Percentiles rank a stretch among this genome's conserved stretches.
These are phyloP conservation scores for Hydrolagus affinis DNA, from an alignment of 2,113 vertebrate genomes.

Conservation along the genomic window DNA sequence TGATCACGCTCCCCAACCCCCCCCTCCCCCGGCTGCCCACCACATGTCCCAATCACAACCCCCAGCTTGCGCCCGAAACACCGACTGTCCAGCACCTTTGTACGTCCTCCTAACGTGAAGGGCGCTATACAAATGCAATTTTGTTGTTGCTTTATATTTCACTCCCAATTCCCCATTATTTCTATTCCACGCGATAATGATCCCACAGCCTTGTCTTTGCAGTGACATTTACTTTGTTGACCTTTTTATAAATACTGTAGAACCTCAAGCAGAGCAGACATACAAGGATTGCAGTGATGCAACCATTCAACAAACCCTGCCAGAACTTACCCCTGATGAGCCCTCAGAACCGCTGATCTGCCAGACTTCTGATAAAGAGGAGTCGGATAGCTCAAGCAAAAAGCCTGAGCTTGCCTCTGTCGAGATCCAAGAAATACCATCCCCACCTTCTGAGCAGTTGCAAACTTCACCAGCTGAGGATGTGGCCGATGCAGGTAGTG, in stretches of 20 bases:
- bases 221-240: no score
- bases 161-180: background rate
- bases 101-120: no score
- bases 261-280: conserved; percentile 61
- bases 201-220: no score
- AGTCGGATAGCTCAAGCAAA: conserved; percentile 45
- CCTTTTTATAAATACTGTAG: conserved; percentile 46
- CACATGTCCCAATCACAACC: no score
- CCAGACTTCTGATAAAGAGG: conserved; percentile 56
- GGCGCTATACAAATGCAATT: no score
- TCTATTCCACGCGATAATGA: background rate
- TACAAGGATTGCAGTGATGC: conserved; percentile 76
- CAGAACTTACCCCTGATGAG: conserved; percentile 86
- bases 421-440: conserved; percentile 52
- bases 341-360: conserved; percentile 71
- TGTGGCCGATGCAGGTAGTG: conserved; percentile 70
- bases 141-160: no score
- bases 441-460: conserved; percentile 43
- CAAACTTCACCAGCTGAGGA: conserved; percentile 58
- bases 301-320: conserved; percentile 86
- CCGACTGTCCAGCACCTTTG: no score
- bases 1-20: no score
- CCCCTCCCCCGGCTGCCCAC: no score
- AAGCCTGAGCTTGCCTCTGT: conserved; percentile 42
- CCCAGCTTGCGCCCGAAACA: no score